Evolutionary conservation across 2,888 invertebrate genomes (phyloP), one percentile per base, ranked within the genome.

Genomic region (Leucophenga montana): DNA sequence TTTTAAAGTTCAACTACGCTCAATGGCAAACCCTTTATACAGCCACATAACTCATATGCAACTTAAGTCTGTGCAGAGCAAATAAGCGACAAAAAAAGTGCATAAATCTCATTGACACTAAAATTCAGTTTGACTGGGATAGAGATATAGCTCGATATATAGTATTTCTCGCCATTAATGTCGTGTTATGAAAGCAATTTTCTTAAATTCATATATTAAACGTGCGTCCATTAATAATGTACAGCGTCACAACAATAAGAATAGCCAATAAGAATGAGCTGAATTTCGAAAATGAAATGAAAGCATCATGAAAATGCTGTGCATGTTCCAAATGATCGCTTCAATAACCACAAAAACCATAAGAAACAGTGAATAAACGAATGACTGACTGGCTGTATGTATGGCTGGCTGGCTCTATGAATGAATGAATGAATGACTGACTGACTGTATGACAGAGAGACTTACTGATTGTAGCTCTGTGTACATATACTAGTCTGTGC

Each of bases 241-340:
- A 56, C 56, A 22, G 13, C 22, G 18, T 27, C 13, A 56, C 22
- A 14, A 56, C 27, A 56, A 20, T 20, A 27, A 56, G 20, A 27
- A 22, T 18, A 50, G 50, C 50, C 50, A 50, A 50, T 50, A 3
- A 57, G 18, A 22, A 27, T 22, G 57, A 22, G 13, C n/a, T n/a
- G 53, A 56, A 31, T 27, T 27, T 27, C 27, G 27, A 50, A 67
- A 64, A 44, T 48, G 61, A 68, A 67, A 70, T 31, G 70, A 75
- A 75, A 70, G 78, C 70, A 75, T 74, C 79, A 78, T 79, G 80
- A 81, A 80, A 81, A 79, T 79, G 76, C 80, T 80, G 76, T 82
- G 82, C 83, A 84, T 83, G 84, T 84, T 83, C 85, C 81, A 73
- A 84, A 84, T 85, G 85, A 84, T 81, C 84, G 83, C 82, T 85